Evolutionary conservation across 2,797 vertebrate genomes (phyloP).

Genomic region (Lates japonicus): DNA sequence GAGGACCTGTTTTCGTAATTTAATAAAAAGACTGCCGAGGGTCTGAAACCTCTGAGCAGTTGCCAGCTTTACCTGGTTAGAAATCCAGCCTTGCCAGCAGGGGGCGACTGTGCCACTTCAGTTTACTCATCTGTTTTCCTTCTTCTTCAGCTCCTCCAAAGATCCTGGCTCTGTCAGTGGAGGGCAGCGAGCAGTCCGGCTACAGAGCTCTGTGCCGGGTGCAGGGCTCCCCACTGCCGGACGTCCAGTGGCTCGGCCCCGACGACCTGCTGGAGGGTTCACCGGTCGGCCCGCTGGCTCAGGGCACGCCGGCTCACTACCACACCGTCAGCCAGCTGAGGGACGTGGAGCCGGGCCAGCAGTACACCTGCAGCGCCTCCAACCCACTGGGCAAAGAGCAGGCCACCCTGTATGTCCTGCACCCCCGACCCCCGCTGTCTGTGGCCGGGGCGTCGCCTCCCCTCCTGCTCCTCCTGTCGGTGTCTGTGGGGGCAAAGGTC

Average conservation of each 20-base stretch:
- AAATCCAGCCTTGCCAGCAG: background rate
- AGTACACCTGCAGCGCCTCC: conserved; percentile 91
- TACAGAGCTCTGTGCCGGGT: conserved; percentile 90
- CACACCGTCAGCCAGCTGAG: conserved; percentile 87
- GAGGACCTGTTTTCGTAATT: no score
- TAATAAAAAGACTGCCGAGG: no score
- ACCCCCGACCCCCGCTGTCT: conserved; percentile 9
- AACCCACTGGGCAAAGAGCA: conserved; percentile 92
- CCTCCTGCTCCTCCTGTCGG: conserved; percentile 70
- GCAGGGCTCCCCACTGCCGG: conserved; percentile 90
- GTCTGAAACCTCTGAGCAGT: no score
- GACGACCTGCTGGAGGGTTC: conserved; percentile 72
- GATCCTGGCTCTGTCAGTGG: conserved; percentile 90
- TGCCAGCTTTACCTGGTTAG: no score
- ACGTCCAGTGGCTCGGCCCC: conserved; percentile 88
- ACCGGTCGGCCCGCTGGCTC: conserved; percentile 29
- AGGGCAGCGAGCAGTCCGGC: conserved; percentile 75
- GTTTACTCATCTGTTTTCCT: background rate
- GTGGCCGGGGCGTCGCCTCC: conserved; percentile 12
- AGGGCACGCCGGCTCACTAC: conserved; percentile 64
- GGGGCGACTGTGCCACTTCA: background rate
- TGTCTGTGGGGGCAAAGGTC: conserved; percentile 79
- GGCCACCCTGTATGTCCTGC: conserved; percentile 89
- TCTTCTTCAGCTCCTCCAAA: conserved; percentile 86
- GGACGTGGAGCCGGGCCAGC: conserved; percentile 85